phyloP scores from a whole-genome alignment of 2,113 vertebrate species.

The Toxostoma redivivum region DNA sequence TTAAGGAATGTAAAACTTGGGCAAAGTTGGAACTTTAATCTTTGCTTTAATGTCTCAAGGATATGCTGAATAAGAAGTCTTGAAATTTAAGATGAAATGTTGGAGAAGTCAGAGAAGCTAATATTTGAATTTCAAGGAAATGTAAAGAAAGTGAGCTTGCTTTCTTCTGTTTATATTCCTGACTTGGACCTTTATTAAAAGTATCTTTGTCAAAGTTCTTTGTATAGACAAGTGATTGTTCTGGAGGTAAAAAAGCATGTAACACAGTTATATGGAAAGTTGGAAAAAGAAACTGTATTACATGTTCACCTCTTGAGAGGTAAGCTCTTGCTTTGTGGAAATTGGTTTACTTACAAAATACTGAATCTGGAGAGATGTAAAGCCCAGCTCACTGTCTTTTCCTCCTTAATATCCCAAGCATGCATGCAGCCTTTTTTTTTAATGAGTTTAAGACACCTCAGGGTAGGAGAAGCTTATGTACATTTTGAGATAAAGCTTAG shows the following conservation, averaged over 20 bases:
- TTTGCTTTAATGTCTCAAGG: background rate
- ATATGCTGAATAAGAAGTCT: background rate
- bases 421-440: background rate
- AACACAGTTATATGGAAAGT: background rate
- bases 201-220: background rate
- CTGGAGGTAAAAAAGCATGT: background rate
- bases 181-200: background rate
- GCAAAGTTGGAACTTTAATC: background rate
- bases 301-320: background rate
- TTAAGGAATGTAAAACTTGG: background rate
- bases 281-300: background rate
- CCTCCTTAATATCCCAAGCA: background rate
- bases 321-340: background rate
- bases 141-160: background rate
- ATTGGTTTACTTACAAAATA: background rate
- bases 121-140: background rate
- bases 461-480: background rate
- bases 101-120: background rate
- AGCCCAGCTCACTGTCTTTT: background rate
- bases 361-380: background rate
- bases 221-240: background rate
- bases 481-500: background rate
- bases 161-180: background rate
- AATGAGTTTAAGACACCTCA: background rate
- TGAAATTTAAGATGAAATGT: background rate